Conservation (phyloP, 2,113 vertebrate genomes). For the Nettapus auritus region DNA sequence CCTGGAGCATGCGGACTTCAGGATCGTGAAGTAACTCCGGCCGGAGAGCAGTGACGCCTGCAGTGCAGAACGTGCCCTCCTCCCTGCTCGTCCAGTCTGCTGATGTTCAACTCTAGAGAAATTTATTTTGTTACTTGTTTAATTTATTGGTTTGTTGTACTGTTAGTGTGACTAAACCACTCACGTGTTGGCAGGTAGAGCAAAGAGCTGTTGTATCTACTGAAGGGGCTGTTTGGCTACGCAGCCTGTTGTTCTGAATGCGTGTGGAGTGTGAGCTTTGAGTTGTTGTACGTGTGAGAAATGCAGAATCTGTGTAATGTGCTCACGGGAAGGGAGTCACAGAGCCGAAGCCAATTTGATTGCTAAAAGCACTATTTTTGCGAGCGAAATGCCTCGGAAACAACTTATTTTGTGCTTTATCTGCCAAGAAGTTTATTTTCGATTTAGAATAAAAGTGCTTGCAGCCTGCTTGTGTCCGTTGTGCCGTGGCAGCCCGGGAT, state of each 20-base stretch:
- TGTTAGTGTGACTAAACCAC: neutral
- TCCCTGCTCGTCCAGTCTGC: neutral
- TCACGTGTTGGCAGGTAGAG: rapidly evolving
- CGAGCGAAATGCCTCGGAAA: neutral
- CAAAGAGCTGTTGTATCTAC: neutral
- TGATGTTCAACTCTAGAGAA: neutral
- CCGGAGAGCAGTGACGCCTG: neutral
- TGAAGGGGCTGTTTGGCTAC: neutral
- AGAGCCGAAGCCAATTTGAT: rapidly evolving
- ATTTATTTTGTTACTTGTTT: neutral
- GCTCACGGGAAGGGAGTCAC: rapidly evolving
- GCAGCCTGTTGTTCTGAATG: neutral
- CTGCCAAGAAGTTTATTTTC: neutral
- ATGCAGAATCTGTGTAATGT: rapidly evolving
- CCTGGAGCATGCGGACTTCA: conserved; percentile 85
- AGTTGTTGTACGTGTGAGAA: rapidly evolving
- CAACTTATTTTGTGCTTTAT: neutral
- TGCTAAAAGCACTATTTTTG: rapidly evolving
- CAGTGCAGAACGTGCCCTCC: rapidly evolving
- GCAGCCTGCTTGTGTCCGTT: neutral
- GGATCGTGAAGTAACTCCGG: conserved; percentile 76
- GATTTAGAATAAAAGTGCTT: conserved; percentile 22
- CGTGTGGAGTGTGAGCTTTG: rapidly evolving
- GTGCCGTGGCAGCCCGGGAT: rapidly evolving
- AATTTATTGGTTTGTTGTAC: neutral